phyloP scores from a whole-genome alignment of 2,888 invertebrate genomes.

The Orthosia gothica region DNA sequence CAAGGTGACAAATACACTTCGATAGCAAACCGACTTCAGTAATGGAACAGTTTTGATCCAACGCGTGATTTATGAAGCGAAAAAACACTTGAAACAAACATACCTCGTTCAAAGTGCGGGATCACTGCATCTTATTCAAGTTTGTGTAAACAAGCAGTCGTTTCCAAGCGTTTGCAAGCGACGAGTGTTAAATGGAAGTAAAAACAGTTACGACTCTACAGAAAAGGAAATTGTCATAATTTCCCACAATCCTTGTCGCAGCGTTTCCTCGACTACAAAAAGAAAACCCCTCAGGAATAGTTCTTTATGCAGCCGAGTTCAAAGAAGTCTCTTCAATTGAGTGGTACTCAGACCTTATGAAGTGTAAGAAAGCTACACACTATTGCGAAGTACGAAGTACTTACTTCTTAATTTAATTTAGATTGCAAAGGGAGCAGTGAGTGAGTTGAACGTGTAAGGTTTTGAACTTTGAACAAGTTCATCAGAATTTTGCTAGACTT shows the following conservation, averaged over 20 bases:
- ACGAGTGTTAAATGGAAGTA: slow-evolving; percentile 67
- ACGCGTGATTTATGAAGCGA: slow-evolving; percentile 33
- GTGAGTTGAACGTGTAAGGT: neutral
- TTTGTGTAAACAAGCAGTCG: slow-evolving; percentile 56
- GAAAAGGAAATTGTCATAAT: slow-evolving; percentile 78
- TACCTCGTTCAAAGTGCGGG: slow-evolving; percentile 26
- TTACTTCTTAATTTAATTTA: slow-evolving; percentile 42
- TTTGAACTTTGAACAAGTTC: slow-evolving; percentile 19
- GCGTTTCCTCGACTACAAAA: slow-evolving; percentile 69
- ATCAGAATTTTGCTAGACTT: slow-evolving; percentile 8
- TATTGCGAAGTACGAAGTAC: slow-evolving; percentile 40
- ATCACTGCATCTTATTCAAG: slow-evolving; percentile 55
- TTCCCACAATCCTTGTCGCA: slow-evolving; percentile 75
- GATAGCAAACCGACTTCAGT: slow-evolving; percentile 17
- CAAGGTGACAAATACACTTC: slow-evolving; percentile 46
- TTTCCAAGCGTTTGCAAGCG: slow-evolving; percentile 63
- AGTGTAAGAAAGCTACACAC: slow-evolving; percentile 69
- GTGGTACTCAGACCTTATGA: slow-evolving; percentile 71
- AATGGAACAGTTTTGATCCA: slow-evolving; percentile 29
- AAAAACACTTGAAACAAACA: slow-evolving; percentile 42
- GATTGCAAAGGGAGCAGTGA: neutral
- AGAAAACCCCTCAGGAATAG: slow-evolving; percentile 70
- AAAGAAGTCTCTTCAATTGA: slow-evolving; percentile 76
- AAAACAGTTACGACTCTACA: slow-evolving; percentile 69
- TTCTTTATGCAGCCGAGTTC: slow-evolving; percentile 76